Base-by-base conservation (phyloP, 2,888 invertebrate species). In the Lepidocyrtoides sp. region DNA sequence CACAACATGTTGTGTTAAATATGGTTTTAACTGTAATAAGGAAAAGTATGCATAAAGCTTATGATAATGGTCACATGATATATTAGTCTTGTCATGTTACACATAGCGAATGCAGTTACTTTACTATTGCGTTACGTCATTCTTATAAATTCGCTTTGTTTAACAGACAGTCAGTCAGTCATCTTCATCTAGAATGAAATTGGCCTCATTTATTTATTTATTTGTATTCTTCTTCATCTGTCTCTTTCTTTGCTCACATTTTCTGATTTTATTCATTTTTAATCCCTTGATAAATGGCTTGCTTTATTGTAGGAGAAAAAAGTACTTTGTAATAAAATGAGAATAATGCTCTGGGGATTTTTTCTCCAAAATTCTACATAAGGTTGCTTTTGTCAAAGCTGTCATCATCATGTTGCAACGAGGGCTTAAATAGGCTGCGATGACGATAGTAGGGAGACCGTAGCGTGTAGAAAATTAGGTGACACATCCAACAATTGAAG, bases 231-330 rank as follows among this genome's bases (percentile, higher is more conserved):
- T 57, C 57, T 8, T 20, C 20, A 4, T 57, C 57, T 57, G 20
- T 23, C 57, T 57, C 17, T 23, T 57, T 23, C 20, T 8, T 32
- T 66, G 14, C 14, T 75, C 26, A 77, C 29, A 51, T 54, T 51
- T 72, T 17, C 51, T 32, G 2, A 77, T 77, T 77, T 77, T 54
- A 77, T 51, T 77, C 17, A 41, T 36, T 36, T 86, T 36, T 86
- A 86, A 86, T 86, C 86, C 86, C 86, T 44, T 86, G 86, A 86
- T 48, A 86, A 86, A 86, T 86, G 36, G 77, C 32, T 86, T 23
- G 44, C 41, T 81, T 81, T 41, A 23, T 57, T 57, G 36, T 10
- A n/a, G 20, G 8, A 77, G 48, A 77, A 51, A 44, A 72, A 48
- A 29, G 17, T 48, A 23, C 51, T 51, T 29, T 77, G 77, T 29